Base-by-base conservation (phyloP, 2,113 vertebrate species). In the Chamaea fasciata region DNA sequence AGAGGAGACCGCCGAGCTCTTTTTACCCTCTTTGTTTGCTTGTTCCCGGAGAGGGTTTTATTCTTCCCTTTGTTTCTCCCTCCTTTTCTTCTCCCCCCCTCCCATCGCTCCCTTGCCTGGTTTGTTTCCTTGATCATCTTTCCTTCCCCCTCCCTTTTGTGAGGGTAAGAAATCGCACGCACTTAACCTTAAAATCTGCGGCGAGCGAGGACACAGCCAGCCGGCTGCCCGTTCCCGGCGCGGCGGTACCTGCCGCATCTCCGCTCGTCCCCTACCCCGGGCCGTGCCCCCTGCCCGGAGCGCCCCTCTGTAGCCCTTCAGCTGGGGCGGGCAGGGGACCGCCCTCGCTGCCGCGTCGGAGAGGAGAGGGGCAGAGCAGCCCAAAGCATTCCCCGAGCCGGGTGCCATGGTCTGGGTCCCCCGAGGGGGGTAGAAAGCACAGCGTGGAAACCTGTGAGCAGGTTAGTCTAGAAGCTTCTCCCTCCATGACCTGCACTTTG, bases 381-480 rank as follows among this genome's bases (percentile, higher is more conserved):
- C 55, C 83, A 53, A 12, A 53, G 35, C 74, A 55, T 60, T 15
- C 27, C 30, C 39, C 42, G 7, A 24, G 57, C 53, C n/a, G 24
- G 33, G 52, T 60, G 39, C 35, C 16, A 19, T 26, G 35, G 35
- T 80, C 44, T 30, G 81, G 31, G 39, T 20, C 13, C 55, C 55
- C 20, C 5, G 7, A 44, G n/a, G 13, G 10, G 9, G 2, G 20
- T 7, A 49, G 35, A 20, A 35, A 77, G 35, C 74, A 42, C 56
- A 41, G 59, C 69, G 73, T 47, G 74, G 62, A 84, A 84, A 84
- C 52, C 90, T 91, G 84, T 35, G 81, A 81, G 15, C 77, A 91
- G 95, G 84, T 89, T 56, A 64, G 93, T 95, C 96, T 93, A 60
- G 96, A 96, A 96, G 83, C 62, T 96, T 96, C 94, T 95, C 39